A percentile compares a stretch with the other conserved stretches of the same genome.
These are phyloP conservation scores for Mythimna loreyi DNA, from an alignment of 2,888 invertebrate species.

Conservation along the genomic window DNA sequence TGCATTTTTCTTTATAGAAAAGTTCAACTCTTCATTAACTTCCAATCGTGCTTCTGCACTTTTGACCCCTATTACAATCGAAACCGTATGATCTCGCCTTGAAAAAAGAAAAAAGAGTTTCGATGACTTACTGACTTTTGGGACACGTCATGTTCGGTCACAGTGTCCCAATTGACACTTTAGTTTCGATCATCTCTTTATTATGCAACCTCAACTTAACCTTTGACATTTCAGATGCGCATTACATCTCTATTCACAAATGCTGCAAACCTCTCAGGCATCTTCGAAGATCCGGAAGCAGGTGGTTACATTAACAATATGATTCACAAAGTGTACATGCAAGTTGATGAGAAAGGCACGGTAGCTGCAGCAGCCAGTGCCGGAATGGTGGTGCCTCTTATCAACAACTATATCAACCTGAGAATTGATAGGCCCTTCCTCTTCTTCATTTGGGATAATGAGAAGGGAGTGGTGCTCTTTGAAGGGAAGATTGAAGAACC, in stretches of 20 bases:
- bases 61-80: too few species aligned
- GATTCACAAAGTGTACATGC: conserved; percentile 92
- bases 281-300: conserved; percentile 82
- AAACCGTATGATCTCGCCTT: too few species aligned
- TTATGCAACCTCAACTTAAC: too few species aligned
- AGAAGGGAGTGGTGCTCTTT: conserved; percentile 91
- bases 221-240: conserved; percentile 85
- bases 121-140: too few species aligned
- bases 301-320: conserved; percentile 86
- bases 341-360: conserved; percentile 92
- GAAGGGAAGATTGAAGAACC: conserved; percentile 92
- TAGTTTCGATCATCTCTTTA: too few species aligned
- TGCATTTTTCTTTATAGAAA: too few species aligned
- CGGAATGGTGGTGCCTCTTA: conserved; percentile 91
- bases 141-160: too few species aligned
- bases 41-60: too few species aligned
- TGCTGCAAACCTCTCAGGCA: conserved; percentile 90
- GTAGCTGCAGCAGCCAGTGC: conserved; percentile 92
- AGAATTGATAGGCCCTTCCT: conserved; percentile 92
- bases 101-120: too few species aligned
- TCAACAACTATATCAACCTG: conserved; percentile 89
- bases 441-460: conserved; percentile 92
- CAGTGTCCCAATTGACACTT: too few species aligned
- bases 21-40: too few species aligned
- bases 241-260: conserved; percentile 90